Base-by-base conservation (phyloP, 2,797 vertebrate genomes). In the Bovichtus diacanthus region DNA sequence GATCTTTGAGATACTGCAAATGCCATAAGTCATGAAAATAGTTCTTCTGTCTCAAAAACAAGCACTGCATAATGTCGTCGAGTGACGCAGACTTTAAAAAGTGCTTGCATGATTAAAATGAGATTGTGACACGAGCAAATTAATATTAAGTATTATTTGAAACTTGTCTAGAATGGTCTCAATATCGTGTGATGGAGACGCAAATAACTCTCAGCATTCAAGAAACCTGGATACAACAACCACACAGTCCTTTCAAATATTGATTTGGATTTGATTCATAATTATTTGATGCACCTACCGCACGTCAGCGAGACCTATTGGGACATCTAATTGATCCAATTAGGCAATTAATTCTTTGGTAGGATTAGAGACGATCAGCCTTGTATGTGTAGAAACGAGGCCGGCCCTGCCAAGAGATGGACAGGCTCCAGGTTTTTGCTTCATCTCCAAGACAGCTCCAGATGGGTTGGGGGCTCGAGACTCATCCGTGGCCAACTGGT, bases 1-100 rank as follows among this genome's bases (percentile, higher is more conserved):
- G 89, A 91, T 94, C 92, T 93, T 91, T 93, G 89, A 93, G 90
- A 91, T 93, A 91, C 87, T 87, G 92, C 92, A 94, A 95, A 95
- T 68, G 93, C 93, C 93, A 95, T 95, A 95, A 95, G 92, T 96
- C 95, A 95, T 94, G 84, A 89, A 94, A 93, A 90, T 92, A 88
- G 90, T 92, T 94, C 89, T 89, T 93, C 93, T 94, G 93, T 95
- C 92, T 93, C 59, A 68, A 87, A 93, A 93, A 94, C 91, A 92
- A 91, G 92, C 92, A 77, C 64, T 64, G 90, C 87, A 82, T 90
- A 88, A 91, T 92, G 90, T 76, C 51, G 47, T 2, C 11, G 60
- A 77, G 82, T 79, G 89, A 85, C 73, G 79, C 76, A 55, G 64
- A 87, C 70, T 74, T 78, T 67, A 78, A 68, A 79, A 88, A 88